Conservation (phyloP, 2,113 vertebrate genomes). For the Girardinichthys multiradiatus region DNA sequence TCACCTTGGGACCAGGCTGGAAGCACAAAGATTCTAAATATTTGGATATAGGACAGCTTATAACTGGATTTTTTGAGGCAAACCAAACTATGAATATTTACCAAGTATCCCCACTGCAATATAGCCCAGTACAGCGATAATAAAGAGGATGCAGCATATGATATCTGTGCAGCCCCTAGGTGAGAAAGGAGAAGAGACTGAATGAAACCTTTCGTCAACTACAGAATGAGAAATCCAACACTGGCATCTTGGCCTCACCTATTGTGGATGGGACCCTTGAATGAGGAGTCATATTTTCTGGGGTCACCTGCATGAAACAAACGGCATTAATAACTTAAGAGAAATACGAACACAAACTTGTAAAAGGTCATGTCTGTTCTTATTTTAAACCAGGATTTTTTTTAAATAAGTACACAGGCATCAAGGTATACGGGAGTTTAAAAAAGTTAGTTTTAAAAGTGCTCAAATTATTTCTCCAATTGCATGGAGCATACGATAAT, state of each 20-base stretch:
- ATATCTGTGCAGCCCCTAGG: constrained; percentile 91
- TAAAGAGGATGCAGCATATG: constrained; percentile 88
- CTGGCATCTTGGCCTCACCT: constrained; percentile 52
- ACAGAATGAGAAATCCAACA: background rate
- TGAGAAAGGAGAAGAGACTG: background rate
- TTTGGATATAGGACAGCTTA: background rate
- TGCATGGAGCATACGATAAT: too few species aligned
- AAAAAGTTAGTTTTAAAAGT: too few species aligned
- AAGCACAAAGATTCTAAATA: background rate
- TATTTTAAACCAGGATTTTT: too few species aligned
- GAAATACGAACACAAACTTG: background rate
- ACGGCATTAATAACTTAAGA: background rate
- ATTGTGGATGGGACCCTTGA: constrained; percentile 85
- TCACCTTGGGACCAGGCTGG: constrained; percentile 94
- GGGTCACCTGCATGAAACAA: constrained; percentile 81
- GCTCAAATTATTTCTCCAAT: too few species aligned
- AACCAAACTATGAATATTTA: constrained; percentile 62
- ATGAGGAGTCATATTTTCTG: constrained; percentile 85
- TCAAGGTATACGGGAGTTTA: too few species aligned
- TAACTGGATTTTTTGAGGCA: background rate
- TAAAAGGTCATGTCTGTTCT: too few species aligned
- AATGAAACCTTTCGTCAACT: background rate
- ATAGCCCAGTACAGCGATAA: constrained; percentile 87
- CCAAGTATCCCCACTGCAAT: constrained; percentile 90
- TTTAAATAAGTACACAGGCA: too few species aligned